Evolutionary conservation across 2,888 invertebrate species (phyloP), one percentile per base, ranked within the genome.

Genomic region (Spatulosminthurus flaviceps): DNA sequence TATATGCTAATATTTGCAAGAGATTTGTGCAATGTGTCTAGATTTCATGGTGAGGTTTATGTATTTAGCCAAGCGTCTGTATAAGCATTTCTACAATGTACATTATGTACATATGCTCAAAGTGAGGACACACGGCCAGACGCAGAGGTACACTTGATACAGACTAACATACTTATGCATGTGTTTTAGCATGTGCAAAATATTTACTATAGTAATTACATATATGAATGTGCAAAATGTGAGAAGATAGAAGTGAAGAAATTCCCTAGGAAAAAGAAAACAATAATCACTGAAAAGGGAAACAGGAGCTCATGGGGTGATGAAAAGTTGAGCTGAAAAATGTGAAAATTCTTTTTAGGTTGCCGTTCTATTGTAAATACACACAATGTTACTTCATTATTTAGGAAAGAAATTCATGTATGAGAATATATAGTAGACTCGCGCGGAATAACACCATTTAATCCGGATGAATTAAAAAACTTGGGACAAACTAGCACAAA

Each of bases 261-360:
- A 13, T 51, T 5, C 16, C 5, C 16, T 51, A 51, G 51, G 51
- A n/a, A 51, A 51, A 51, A n/a, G 51, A 13, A 51, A 51, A 51
- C 51, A 51, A 51, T 51, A 51, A 51, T 51, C 16, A n/a, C 51
- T 51, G 51, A 51, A 51, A 19, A 51, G 51, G 51, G 51, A 51
- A 51, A 51, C 51, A 51, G 7, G 9, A 51, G 19, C n/a, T 19
- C 16, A 51, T 19, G 51, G 41, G 51, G 51, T 51, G 51, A 51
- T 51, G 51, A 51, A 51, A 51, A 51, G 51, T 51, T 51, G 51
- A 19, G 51, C n/a, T 51, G 34, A 51, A 51, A 51, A 51, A 51
- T 51, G 51, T 51, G 16, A 19, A 51, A 51, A 51, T 51, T 19
- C 13, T 41, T 51, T 51, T 5, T 51, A n/a, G 51, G n/a, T 51